Percentiles rank a stretch among this genome's conserved stretches.
These are phyloP conservation scores for Xerus inauris DNA, from an alignment of 2,113 vertebrate species.

Conservation along the genomic window DNA sequence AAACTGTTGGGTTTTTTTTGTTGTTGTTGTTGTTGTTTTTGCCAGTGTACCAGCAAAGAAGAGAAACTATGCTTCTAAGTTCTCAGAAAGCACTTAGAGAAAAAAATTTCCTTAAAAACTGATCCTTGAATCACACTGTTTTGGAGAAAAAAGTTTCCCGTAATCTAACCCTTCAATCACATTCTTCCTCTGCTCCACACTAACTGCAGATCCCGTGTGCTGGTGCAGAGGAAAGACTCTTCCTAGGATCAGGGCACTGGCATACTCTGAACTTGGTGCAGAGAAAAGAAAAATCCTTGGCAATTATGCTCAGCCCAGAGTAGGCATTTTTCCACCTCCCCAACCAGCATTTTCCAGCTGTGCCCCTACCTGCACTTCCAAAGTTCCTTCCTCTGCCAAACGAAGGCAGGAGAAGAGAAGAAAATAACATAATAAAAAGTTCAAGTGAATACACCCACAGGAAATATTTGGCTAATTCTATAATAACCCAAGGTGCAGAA, in stretches of 20 bases:
- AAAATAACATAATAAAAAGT: slow-evolving; percentile 48
- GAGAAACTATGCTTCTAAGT: background rate
- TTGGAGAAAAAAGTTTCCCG: slow-evolving; percentile 56
- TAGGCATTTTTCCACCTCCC: background rate
- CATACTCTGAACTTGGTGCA: background rate
- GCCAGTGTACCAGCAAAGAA: background rate
- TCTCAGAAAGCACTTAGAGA: background rate
- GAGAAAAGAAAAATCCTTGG: slow-evolving; percentile 30
- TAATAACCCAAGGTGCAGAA: slow-evolving; percentile 54
- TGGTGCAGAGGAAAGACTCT: background rate
- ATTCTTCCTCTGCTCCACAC: background rate
- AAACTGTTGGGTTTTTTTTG: background rate
- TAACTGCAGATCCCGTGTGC: background rate
- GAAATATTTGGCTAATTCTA: slow-evolving; percentile 67
- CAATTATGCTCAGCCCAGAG: background rate
- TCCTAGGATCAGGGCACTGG: background rate
- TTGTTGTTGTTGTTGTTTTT: too few relatives aligned
- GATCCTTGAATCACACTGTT: slow-evolving; percentile 20
- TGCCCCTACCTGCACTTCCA: slow-evolving; percentile 16
- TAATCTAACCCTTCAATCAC: slow-evolving; percentile 23
- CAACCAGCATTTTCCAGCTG: slow-evolving; percentile 34
- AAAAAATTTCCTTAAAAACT: slow-evolving; percentile 55
- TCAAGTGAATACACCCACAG: slow-evolving; percentile 49
- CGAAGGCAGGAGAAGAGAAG: background rate
- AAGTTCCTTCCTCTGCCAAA: slow-evolving; percentile 45